Conservation (phyloP, 2,113 vertebrate species). For the Andinoacara biseriatus region DNA sequence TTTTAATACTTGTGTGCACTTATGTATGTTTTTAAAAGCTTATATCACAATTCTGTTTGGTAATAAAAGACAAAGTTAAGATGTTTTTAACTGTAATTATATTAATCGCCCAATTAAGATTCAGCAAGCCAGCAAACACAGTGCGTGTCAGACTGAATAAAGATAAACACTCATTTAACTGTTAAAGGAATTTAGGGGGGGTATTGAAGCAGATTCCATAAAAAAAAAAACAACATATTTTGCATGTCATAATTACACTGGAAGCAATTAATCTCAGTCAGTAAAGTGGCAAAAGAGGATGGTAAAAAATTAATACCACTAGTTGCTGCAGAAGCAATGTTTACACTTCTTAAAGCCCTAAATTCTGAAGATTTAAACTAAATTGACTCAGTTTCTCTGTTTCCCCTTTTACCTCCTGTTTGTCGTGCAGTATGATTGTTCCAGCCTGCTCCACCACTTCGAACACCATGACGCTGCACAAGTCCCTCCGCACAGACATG, state of each 20-base stretch:
- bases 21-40: background rate
- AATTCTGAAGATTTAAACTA: background rate
- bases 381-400: background rate
- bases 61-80: background rate
- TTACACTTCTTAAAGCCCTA: background rate
- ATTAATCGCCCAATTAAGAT: constrained; percentile 12
- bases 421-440: constrained; percentile 90
- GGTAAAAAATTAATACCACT: background rate
- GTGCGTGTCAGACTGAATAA: background rate
- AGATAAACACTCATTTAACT: background rate
- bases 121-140: constrained; percentile 5
- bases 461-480: constrained; percentile 97
- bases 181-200: background rate
- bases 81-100: constrained; percentile 4
- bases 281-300: background rate
- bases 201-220: background rate
- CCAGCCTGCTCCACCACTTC: constrained; percentile 94
- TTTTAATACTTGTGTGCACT: background rate
- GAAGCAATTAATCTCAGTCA: background rate
- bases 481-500: constrained; percentile 94
- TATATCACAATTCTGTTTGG: background rate
- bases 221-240: constrained; percentile 10
- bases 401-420: constrained; percentile 84
- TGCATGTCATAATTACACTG: background rate
- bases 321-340: background rate